Evolutionary conservation across 2,888 invertebrate species (phyloP), one percentile per base, ranked within the genome.

Genomic region (Spodoptera littoralis): DNA sequence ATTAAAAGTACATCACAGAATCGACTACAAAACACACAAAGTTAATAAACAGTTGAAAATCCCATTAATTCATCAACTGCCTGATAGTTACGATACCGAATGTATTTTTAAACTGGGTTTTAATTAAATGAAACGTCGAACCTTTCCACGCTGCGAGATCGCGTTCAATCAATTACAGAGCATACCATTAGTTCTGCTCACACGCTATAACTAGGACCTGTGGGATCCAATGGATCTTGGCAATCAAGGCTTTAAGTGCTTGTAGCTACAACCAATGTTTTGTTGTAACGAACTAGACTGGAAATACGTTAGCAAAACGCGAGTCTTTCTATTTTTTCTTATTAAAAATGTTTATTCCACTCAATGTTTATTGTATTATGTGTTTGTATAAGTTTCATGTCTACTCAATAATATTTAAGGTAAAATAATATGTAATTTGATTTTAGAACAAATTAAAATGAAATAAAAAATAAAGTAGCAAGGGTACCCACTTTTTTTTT

Each of bases 121-220:
- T 79, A 79, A 82, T 81, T 77, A 79, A 82, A 82, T 73, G 61
- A 66, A 78, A 70, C 60, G 73, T 69, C 66, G 66, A 63, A 61
- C 70, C 62, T 65, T 66, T 58, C 57, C 27, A 51, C 60, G 61
- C 60, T 65, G 68, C 70, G 65, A 72, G 75, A 78, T 80, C 62
- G 73, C 75, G 77, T 75, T 63, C 73, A 81, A 81, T 82, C 73
- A 83, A 83, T 81, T 82, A 78, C 73, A 30, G 55, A 60, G 70
- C 57, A 61, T 55, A 71, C 69, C 65, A 73, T 76, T 76, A 73
- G 72, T 65, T 67, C 66, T 62, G 67, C 72, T 79, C 76, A 66
- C 74, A 76, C 51, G 62, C 30, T 57, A 36, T 51, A 47, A 42
- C 60, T 60, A 57, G 68, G 36, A 55, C 50, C 46, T 68, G 61